These are phyloP conservation scores for Rhabditoides inermis DNA, from an alignment of 2,888 invertebrate genomes.

Conservation along the genomic window DNA sequence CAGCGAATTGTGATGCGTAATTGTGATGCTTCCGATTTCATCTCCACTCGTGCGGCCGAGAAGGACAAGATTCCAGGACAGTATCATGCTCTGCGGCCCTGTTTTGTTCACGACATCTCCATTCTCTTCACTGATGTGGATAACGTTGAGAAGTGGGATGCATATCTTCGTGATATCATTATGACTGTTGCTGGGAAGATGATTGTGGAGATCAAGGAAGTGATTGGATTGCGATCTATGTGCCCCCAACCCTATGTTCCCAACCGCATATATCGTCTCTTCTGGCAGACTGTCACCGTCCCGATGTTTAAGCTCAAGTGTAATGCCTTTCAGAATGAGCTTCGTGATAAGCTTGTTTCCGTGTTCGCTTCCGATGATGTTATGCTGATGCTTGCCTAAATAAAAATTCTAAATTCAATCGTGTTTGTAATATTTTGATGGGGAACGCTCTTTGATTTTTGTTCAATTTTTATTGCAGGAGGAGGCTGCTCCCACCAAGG, in stretches of 20 bases:
- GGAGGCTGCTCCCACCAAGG: slow-evolving; percentile 12
- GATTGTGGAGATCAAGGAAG: slow-evolving; percentile 21
- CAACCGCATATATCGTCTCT: slow-evolving; percentile 43
- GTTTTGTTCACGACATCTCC: slow-evolving; percentile 36
- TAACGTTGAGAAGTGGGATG: slow-evolving; percentile 7
- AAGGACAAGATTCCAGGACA: too few relatives aligned
- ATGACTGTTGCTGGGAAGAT: slow-evolving; percentile 14
- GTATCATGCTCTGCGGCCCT: too few relatives aligned
- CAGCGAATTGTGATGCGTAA: slow-evolving; percentile 24
- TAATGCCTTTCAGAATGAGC: slow-evolving; percentile 32
- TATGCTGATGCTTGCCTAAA: slow-evolving; percentile 19
- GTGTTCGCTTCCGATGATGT: slow-evolving; percentile 7
- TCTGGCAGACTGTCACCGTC: slow-evolving; percentile 30
- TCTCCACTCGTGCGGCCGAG: too few relatives aligned
- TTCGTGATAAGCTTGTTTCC: slow-evolving; percentile 9
- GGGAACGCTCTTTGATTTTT: not conserved
- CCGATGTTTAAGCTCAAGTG: slow-evolving; percentile 27
- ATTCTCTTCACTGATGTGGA: slow-evolving; percentile 29
- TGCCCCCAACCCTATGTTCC: slow-evolving; percentile 29
- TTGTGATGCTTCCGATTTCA: not conserved
- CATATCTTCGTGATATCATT: slow-evolving; percentile 11
- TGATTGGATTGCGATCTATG: slow-evolving; percentile 20
- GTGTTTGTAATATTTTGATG: not conserved
- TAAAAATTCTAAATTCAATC: not conserved
- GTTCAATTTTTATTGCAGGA: not conserved